These are phyloP conservation scores for Procambarus virginalis DNA, from an alignment of 1,140 invertebrate species.

Conservation along the genomic window DNA sequence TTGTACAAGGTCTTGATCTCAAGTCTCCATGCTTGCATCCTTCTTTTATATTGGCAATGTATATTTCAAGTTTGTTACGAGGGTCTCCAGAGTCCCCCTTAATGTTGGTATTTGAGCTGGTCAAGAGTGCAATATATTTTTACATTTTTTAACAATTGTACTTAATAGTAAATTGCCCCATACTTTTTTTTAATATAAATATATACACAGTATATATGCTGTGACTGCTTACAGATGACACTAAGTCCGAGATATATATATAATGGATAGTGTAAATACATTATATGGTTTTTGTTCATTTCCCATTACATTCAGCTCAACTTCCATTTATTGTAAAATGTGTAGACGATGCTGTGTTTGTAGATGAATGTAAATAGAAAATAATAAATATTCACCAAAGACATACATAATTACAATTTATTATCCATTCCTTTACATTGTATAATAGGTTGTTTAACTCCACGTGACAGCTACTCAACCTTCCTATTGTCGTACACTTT, in stretches of 20 bases:
- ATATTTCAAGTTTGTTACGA: not conserved
- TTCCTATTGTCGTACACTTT: not conserved
- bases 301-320: constrained; percentile 45
- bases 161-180: constrained; percentile 6
- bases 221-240: too few species aligned
- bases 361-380: constrained; percentile 53
- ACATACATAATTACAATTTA: not conserved
- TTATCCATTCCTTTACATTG: not conserved
- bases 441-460: too few species aligned
- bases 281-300: constrained; percentile 5
- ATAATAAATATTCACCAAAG: constrained; percentile 55
- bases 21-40: not conserved
- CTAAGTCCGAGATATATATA: not conserved
- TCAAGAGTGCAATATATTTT: constrained; percentile 44
- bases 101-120: constrained; percentile 22
- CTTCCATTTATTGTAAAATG: constrained; percentile 45
- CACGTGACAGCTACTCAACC: not conserved
- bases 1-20: not conserved
- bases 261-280: not conserved
- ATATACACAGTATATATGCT: not conserved
- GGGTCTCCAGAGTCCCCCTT: not conserved
- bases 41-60: not conserved
- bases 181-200: not conserved
- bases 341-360: constrained; percentile 62
- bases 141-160: constrained; percentile 28